These are phyloP conservation scores for Nebria salina DNA, from an alignment of 2,888 invertebrate genomes.

Conservation along the genomic window DNA sequence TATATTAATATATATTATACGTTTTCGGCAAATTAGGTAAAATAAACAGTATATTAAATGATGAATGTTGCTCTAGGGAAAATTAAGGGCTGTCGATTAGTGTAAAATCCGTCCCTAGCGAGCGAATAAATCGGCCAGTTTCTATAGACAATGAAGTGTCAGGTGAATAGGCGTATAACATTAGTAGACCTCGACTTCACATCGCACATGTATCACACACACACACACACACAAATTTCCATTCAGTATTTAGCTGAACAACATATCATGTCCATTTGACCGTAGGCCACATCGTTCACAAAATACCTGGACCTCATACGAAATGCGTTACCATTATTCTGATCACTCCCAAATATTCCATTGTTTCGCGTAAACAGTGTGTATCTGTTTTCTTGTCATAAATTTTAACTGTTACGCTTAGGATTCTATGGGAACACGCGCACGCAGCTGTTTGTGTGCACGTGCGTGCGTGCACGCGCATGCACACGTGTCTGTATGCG, in stretches of 20 bases:
- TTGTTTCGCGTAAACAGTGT: neutral
- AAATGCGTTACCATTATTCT: neutral
- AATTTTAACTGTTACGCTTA: neutral
- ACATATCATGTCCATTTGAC: neutral
- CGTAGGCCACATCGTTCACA: neutral
- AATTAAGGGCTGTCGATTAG: neutral
- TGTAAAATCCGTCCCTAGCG: neutral
- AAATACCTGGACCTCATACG: neutral
- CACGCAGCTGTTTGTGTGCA: too few relatives aligned
- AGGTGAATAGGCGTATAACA: neutral
- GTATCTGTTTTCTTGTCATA: constrained; percentile 1
- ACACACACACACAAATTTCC: too few relatives aligned
- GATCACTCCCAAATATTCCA: neutral
- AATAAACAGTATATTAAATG: neutral
- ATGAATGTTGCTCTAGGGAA: neutral
- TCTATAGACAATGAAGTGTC: neutral
- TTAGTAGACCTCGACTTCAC: neutral
- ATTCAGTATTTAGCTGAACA: neutral
- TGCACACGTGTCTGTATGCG: too few relatives aligned
- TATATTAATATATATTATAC: too few relatives aligned
- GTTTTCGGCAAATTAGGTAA: neutral
- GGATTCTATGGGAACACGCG: too few relatives aligned
- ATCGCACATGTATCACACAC: neutral
- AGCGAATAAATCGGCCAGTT: neutral
- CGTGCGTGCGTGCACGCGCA: too few relatives aligned